Base-by-base conservation (phyloP, 2,888 invertebrate species). In the Synanthedon vespiformis region DNA sequence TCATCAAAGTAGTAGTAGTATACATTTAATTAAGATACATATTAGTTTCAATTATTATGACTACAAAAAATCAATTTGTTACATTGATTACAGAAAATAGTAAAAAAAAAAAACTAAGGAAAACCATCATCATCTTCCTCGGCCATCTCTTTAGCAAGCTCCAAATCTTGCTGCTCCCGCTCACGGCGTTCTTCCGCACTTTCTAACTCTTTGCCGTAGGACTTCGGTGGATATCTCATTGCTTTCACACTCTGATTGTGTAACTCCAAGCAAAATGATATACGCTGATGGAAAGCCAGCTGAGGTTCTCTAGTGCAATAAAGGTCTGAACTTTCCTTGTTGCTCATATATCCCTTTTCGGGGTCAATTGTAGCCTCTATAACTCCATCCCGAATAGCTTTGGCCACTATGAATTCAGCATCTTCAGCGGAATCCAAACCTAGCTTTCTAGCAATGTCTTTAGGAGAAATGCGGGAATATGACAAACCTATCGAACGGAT, bases 241-340 rank as follows among this genome's bases (percentile, higher is more conserved):
- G 99, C 99, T 80, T 98, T 99, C 56, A 99, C 98, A 81, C 98
- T 98, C 82, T 98, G 98, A 80, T 99, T 99, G 74, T 99, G 98
- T 61, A 99, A 90, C 80, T 99, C 97, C 60, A 99, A 89, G 71
- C 99, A 99, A 80, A 99, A 99, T 2, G 95, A 94, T 67, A 99
- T 98, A 64, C 99, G 92, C 77, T 98, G 95, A 86, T 98, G 97
- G 85, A 98, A 98, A 54, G 98, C 97, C 57, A 97, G 86, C 71
- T 98, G 94, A 0, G 99, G 99, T 75, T 99, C 98, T 58, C 96
- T 91, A 0, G 99, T 99, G 68, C 96, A 96, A 77, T 99, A 99
- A 61, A 99, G 92, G 75, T 99, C 99, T 1, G 94, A 95, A 58
- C 97, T 96, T 77, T 99, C 99, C 77, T 97, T 98, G 74, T 98